phyloP scores from a whole-genome alignment of 2,888 invertebrate species.

The Dasypogon diadema region DNA sequence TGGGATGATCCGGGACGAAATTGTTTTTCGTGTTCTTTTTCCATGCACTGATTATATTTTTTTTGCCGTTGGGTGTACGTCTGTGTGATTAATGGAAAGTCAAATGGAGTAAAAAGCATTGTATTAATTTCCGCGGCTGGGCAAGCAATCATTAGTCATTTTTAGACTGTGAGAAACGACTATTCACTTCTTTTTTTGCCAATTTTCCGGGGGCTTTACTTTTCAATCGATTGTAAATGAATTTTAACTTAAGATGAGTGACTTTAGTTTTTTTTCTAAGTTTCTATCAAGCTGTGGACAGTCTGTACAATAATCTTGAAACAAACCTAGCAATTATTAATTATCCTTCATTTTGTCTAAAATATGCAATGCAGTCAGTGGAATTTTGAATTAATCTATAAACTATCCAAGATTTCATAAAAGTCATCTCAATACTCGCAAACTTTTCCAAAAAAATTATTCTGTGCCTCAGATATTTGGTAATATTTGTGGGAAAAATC shows the following conservation, averaged over 20 bases:
- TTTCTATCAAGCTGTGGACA: too few species aligned
- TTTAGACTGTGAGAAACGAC: constrained; percentile 32
- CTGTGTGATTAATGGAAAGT: constrained; percentile 44
- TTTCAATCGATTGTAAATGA: constrained; percentile 19
- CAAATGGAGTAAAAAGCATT: constrained; percentile 37
- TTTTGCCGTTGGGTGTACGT: constrained; percentile 8
- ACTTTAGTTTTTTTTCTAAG: too few species aligned
- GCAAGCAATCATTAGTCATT: constrained; percentile 41
- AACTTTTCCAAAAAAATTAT: neutral
- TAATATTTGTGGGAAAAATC: constrained; percentile 14
- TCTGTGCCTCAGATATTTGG: neutral
- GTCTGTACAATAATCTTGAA: too few species aligned
- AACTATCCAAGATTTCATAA: too few species aligned
- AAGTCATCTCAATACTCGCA: too few species aligned
- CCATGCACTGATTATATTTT: constrained; percentile 28
- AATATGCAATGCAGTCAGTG: too few species aligned
- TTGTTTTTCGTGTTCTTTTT: constrained; percentile 29
- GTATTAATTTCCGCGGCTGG: constrained; percentile 34
- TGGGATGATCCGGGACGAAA: constrained; percentile 26
- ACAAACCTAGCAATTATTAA: too few species aligned
- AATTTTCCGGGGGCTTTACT: constrained; percentile 19
- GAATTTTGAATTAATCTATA: too few species aligned
- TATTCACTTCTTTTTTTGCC: constrained; percentile 20
- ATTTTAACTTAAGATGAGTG: too few species aligned
- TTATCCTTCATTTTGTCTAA: too few species aligned